Percentiles rank a stretch among this genome's conserved stretches.
Evolutionary conservation across 2,888 invertebrate genomes (phyloP).

Genomic region (Agonopterix subpropinquella): DNA sequence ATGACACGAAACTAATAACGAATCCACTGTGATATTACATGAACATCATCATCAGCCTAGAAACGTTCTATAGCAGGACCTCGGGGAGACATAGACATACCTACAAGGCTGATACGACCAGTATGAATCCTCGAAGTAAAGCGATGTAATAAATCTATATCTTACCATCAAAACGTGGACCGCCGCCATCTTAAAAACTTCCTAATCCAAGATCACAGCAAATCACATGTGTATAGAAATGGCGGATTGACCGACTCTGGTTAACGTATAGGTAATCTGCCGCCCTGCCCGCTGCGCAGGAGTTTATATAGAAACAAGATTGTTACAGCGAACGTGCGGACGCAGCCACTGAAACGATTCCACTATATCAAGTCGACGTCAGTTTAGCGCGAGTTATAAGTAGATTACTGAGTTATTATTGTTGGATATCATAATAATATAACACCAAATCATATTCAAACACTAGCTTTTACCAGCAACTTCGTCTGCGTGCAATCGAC

Average conservation of each 20-base stretch:
- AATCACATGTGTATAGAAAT: slow-evolving; percentile 23
- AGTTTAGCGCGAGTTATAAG: neutral
- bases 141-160: neutral
- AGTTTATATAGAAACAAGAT: slow-evolving; percentile 10
- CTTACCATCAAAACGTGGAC: slow-evolving; percentile 35
- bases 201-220: slow-evolving; percentile 26
- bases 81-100: no score
- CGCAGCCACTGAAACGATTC: slow-evolving; percentile 7
- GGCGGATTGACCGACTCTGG: neutral
- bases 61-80: no score
- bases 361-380: slow-evolving; percentile 6
- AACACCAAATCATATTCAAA: no score
- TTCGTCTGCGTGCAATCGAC: no score
- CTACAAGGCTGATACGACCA: neutral
- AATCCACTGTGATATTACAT: no score
- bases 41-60: no score
- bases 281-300: neutral
- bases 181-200: slow-evolving; percentile 20
- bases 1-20: no score
- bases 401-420: no score
- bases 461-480: no score
- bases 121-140: neutral
- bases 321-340: slow-evolving; percentile 2
- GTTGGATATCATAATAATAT: no score
- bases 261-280: no score